Evolutionary conservation across 2,797 vertebrate genomes (phyloP), one percentile per base, ranked within the genome.

Genomic region (Menidia menidia): DNA sequence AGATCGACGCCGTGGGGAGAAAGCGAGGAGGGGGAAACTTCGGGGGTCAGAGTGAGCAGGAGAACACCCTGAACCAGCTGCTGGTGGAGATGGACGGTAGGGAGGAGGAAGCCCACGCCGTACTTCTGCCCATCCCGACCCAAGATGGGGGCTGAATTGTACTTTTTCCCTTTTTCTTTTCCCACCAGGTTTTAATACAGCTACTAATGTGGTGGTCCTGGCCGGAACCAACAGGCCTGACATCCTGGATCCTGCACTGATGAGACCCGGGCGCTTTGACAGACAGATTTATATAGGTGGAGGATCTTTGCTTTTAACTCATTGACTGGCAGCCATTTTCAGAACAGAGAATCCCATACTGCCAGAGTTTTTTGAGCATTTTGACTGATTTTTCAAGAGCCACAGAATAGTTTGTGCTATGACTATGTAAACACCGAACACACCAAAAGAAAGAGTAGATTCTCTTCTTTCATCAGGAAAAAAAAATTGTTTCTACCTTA

Each of bases 21-120:
- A 99, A 98, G 78, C 92, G 98, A 75, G 97, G 97, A 33, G 92
- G 96, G 31, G 96, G 97, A 16, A 99, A 97, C 91, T 99, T 98
- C 2, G 98, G 98, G 4, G 97, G 97, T 0, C 97, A 99, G 86
- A 98, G 97, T 25, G 97, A 99, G 73, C 97, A 99, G 86, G 97
- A 99, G 86, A 99, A 98, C 87, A 99, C 98, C 0, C 95, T 99
- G 58, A 99, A 99, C 82, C 98, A 99, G 85, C 94, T 99, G 68
- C 93, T 99, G 50, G 97, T 99, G 68, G 98, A 99, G 92, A 99
- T 99, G 98, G 98, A 99, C 30, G 98, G 98, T 98, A 88, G 83
- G 86, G 51, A 2, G 12, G 35, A 39, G 35, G 10, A 39, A 6
- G 10, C 4, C 33, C 10, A 2, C 6, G 3, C 3, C 19, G 10